A percentile compares a stretch with the other conserved stretches of the same genome.
phyloP scores from a whole-genome alignment of 2,113 vertebrate genomes.

The Murina feae region DNA sequence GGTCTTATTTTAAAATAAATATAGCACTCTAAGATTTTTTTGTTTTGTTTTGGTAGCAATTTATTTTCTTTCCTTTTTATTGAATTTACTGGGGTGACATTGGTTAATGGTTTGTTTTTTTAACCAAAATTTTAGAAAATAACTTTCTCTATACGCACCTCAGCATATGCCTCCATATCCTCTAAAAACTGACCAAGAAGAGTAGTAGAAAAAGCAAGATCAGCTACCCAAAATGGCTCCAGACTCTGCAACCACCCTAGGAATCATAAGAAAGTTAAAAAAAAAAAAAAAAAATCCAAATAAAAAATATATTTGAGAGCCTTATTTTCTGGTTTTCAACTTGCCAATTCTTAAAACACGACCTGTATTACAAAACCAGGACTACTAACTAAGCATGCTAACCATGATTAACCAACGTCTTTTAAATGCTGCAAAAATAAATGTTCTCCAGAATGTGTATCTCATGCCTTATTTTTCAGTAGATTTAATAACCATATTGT shows the following conservation, averaged over 20 bases:
- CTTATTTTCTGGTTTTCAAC: conserved; percentile 12
- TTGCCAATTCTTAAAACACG: neutral
- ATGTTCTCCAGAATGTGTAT: neutral
- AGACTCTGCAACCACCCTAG: conserved; percentile 97
- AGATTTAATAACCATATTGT: neutral
- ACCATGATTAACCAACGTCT: neutral
- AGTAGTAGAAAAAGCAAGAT: conserved; percentile 97
- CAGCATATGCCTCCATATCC: conserved; percentile 99
- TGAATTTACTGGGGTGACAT: neutral
- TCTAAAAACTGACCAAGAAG: conserved; percentile 97
- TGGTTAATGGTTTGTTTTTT: neutral
- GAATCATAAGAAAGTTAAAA: conserved; percentile 51
- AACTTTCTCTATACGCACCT: conserved; percentile 81
- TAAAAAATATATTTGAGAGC: neutral
- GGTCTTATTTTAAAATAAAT: conserved; percentile 10
- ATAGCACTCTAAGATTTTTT: neutral
- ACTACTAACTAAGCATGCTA: neutral
- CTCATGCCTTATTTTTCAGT: neutral
- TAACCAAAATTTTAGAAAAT: conserved; percentile 3
- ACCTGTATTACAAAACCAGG: neutral
- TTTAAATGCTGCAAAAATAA: conserved; percentile 23
- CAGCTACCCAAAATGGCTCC: conserved; percentile 99
- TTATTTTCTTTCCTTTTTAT: neutral
- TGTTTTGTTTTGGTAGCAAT: neutral
- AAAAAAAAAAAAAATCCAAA: neutral